These are phyloP conservation scores for Ericerus pela DNA, from an alignment of 1,140 invertebrate genomes.

Conservation along the genomic window DNA sequence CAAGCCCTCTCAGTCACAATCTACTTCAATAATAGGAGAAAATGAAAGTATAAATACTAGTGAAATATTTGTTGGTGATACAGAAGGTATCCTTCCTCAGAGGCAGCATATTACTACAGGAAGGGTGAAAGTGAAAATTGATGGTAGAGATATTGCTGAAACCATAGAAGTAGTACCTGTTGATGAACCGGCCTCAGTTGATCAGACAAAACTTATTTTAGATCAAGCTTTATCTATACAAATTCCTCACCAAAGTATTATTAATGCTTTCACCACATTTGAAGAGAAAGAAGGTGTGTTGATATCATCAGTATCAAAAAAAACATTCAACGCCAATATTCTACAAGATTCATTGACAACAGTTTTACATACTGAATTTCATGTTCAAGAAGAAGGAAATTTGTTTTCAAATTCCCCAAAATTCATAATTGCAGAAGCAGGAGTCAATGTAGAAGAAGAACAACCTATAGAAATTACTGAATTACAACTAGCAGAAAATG, in stretches of 20 bases:
- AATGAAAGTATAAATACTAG: conserved; percentile 20
- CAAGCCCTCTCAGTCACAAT: conserved; percentile 21
- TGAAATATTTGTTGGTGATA: conserved; percentile 21
- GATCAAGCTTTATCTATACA: conserved; percentile 17
- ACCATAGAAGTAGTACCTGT: conserved; percentile 34
- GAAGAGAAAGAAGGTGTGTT: conserved; percentile 22
- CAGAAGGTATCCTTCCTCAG: conserved; percentile 32
- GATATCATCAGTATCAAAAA: conserved; percentile 13
- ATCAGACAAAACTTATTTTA: not conserved
- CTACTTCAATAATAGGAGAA: conserved; percentile 20
- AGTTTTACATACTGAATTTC: conserved; percentile 29
- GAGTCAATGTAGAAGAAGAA: not conserved
- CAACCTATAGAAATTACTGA: conserved; percentile 8
- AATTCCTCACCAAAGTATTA: conserved; percentile 13
- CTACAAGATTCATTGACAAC: conserved; percentile 21
- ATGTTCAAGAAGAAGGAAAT: conserved; percentile 30
- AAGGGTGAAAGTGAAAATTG: conserved; percentile 30
- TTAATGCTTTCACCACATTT: conserved; percentile 18
- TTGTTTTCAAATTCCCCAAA: conserved; percentile 20
- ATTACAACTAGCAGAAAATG: conserved; percentile 21
- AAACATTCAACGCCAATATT: conserved; percentile 19
- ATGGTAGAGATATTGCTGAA: conserved; percentile 35
- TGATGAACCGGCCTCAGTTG: not conserved
- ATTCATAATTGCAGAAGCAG: conserved; percentile 13
- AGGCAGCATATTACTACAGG: conserved; percentile 18